Evolutionary conservation across 2,797 vertebrate genomes (phyloP).

Genomic region (Mus spretus): DNA sequence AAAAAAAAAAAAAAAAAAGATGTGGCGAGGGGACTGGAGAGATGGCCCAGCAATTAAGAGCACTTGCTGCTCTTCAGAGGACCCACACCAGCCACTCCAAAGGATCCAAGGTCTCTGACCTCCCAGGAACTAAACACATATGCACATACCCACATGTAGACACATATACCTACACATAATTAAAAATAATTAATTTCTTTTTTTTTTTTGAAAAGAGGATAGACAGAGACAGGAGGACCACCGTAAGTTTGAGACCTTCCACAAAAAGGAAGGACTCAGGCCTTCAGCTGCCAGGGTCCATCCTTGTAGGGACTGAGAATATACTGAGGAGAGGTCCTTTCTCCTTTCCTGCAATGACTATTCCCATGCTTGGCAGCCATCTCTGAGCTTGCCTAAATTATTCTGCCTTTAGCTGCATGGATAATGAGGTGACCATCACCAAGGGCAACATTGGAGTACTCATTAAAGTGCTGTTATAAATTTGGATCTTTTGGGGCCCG

Average conservation of each 20-base stretch:
- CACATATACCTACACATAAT: not conserved
- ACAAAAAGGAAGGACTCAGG: not conserved
- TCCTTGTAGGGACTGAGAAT: not conserved
- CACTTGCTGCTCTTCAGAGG: not conserved
- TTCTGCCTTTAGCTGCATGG: not conserved
- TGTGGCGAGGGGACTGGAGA: not conserved
- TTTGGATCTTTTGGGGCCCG: not conserved
- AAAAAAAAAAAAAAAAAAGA: too few species aligned
- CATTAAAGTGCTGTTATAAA: not conserved
- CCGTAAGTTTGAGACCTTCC: not conserved
- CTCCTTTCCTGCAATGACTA: not conserved
- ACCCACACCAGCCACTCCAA: not conserved
- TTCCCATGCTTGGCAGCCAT: not conserved
- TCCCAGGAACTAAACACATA: not conserved
- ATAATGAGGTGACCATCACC: not conserved
- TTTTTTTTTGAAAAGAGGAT: not conserved
- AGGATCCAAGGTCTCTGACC: not conserved
- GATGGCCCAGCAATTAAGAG: not conserved
- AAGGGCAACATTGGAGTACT: not conserved
- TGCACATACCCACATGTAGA: too few species aligned
- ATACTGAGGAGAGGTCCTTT: too few species aligned
- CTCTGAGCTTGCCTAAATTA: not conserved
- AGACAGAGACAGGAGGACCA: not conserved
- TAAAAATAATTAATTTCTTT: not conserved
- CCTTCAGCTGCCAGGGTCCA: too few species aligned